phyloP scores from a whole-genome alignment of 2,888 invertebrate species.

The Caradrina clavipalpis region DNA sequence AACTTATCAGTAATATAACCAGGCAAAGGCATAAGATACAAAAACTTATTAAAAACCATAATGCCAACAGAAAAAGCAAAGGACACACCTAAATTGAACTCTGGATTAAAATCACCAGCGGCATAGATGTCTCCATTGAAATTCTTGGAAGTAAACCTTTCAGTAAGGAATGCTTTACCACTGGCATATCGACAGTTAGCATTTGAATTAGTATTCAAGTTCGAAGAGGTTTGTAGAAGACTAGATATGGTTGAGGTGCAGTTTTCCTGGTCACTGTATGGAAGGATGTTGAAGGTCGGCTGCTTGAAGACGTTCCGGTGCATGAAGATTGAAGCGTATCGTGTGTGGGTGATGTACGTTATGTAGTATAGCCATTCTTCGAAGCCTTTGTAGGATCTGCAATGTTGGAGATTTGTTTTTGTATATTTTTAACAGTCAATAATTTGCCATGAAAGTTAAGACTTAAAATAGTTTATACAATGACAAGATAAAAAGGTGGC shows the following conservation, averaged over 20 bases:
- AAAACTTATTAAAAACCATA: conserved; percentile 95
- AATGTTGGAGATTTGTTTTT: conserved; percentile 41
- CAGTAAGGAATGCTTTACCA: conserved; percentile 93
- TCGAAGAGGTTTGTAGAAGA: conserved; percentile 89
- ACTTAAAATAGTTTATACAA: too few relatives aligned
- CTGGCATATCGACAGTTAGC: conserved; percentile 93
- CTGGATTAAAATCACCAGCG: conserved; percentile 92
- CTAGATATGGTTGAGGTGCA: conserved; percentile 88
- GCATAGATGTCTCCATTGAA: conserved; percentile 90
- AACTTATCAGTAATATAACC: conserved; percentile 96
- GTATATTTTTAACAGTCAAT: not conserved
- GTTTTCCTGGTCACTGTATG: conserved; percentile 89
- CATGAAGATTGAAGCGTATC: conserved; percentile 95
- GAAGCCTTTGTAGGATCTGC: conserved; percentile 94
- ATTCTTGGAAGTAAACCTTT: conserved; percentile 92
- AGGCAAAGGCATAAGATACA: conserved; percentile 96
- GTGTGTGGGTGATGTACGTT: conserved; percentile 94
- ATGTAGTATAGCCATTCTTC: conserved; percentile 96
- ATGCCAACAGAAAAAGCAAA: conserved; percentile 96
- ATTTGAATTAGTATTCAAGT: conserved; percentile 87
- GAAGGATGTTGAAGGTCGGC: conserved; percentile 88
- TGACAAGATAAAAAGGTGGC: too few relatives aligned
- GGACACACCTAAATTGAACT: conserved; percentile 95
- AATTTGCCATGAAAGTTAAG: too few relatives aligned
- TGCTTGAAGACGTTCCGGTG: conserved; percentile 93